phyloP scores from a whole-genome alignment of 2,888 invertebrate species.

The Oligia fasciuncula region DNA sequence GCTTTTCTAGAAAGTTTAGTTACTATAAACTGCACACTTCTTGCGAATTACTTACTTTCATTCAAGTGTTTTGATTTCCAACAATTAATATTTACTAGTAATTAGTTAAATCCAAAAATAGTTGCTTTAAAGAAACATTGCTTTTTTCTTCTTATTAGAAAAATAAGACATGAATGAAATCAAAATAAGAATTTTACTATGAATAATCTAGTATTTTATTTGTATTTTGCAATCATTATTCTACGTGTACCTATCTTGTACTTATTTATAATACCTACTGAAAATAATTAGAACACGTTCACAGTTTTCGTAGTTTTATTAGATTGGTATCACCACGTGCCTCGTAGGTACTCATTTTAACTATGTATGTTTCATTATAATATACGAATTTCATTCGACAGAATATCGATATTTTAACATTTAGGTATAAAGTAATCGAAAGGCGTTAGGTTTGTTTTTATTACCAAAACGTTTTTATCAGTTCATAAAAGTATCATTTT shows the following conservation, averaged over 20 bases:
- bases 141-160: neutral
- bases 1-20: constrained; percentile 34
- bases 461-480: constrained; percentile 20
- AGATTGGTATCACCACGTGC: neutral
- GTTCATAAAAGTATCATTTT: constrained; percentile 25
- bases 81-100: neutral
- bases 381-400: neutral
- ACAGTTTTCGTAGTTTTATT: constrained; percentile 17
- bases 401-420: neutral
- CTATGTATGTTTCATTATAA: neutral
- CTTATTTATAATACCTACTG: neutral
- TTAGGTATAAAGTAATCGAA: neutral
- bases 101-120: neutral
- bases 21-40: constrained; percentile 21
- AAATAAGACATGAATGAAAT: constrained; percentile 6
- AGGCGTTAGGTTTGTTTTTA: constrained; percentile 12
- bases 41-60: constrained; percentile 50
- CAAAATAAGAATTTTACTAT: neutral
- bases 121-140: neutral
- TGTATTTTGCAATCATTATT: constrained; percentile 27
- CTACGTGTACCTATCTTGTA: constrained; percentile 9
- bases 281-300: constrained; percentile 28
- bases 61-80: constrained; percentile 5
- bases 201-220: constrained; percentile 13
- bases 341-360: neutral